Percentiles rank a stretch among this genome's conserved stretches.
Conservation (phyloP, 2,888 invertebrate genomes). For the Athripsodes cinereus region DNA sequence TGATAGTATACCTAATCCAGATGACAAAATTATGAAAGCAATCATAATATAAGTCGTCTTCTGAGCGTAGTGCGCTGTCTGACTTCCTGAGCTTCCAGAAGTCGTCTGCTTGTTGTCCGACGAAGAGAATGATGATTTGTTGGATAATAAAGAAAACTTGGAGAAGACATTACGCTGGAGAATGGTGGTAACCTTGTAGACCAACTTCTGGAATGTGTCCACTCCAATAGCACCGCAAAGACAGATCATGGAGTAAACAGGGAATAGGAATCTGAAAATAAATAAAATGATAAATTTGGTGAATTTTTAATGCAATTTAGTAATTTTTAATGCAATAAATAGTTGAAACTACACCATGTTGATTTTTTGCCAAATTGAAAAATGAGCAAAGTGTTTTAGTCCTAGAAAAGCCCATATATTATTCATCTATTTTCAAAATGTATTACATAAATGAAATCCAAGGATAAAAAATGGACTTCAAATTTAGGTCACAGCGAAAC, state of each 20-base stretch:
- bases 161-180: slow-evolving; percentile 22
- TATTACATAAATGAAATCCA: too few species aligned
- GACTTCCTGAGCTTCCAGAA: neutral
- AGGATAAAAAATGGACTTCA: too few species aligned
- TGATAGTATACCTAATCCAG: slow-evolving; percentile 6
- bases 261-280: slow-evolving; percentile 74
- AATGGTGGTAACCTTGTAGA: slow-evolving; percentile 45
- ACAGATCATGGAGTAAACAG: slow-evolving; percentile 88
- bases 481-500: too few species aligned
- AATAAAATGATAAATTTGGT: too few species aligned
- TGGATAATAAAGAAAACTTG: neutral
- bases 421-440: too few species aligned
- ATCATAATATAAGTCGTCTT: slow-evolving; percentile 12
- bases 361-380: too few species aligned
- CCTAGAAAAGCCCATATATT: too few species aligned
- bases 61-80: slow-evolving; percentile 3
- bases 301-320: too few species aligned
- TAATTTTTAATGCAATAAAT: too few species aligned
- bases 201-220: slow-evolving; percentile 73
- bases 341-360: too few species aligned
- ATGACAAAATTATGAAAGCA: slow-evolving; percentile 9
- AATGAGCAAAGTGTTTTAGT: too few species aligned
- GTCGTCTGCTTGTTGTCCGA: neutral
- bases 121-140: neutral
- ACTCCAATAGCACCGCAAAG: slow-evolving; percentile 72